phyloP scores from a whole-genome alignment of 64 coral and sea anemone genomes.

The Stichodactyla mertensii region DNA sequence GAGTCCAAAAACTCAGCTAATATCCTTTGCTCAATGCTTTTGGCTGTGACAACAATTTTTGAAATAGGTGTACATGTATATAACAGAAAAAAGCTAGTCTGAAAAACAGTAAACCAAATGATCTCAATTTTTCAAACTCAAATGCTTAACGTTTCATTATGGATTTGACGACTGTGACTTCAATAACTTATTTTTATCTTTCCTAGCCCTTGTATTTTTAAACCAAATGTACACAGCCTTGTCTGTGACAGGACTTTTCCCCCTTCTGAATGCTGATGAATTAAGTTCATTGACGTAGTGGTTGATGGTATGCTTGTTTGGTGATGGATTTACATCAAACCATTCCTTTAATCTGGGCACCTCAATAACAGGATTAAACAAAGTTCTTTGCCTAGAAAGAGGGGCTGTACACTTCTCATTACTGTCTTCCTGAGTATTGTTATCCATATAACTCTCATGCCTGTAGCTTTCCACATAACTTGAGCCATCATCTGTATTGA shows the following conservation, averaged over 20 bases:
- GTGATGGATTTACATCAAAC: not conserved
- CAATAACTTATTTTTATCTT: not conserved
- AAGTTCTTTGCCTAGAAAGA: conserved; percentile 1
- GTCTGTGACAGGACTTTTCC: not conserved
- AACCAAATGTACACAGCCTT: conserved; percentile 24
- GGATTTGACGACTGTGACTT: not conserved
- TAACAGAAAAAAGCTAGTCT: too few species aligned
- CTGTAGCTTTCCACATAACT: not conserved
- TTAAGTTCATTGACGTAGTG: not conserved
- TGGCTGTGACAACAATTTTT: too few species aligned
- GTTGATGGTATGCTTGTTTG: not conserved
- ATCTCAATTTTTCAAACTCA: not conserved
- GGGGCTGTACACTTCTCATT: not conserved
- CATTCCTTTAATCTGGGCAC: not conserved
- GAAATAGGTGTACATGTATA: too few species aligned
- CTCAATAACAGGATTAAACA: not conserved
- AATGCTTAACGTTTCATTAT: not conserved
- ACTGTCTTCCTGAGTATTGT: not conserved
- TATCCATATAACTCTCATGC: not conserved
- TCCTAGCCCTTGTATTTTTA: conserved; percentile 27
- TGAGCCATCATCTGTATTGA: not conserved
- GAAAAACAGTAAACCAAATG: too few species aligned
- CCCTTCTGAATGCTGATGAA: not conserved
- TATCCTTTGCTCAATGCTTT: too few species aligned
- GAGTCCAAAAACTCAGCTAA: too few species aligned